phyloP scores from a whole-genome alignment of 2,888 invertebrate genomes.

The Harpalus rubripes region DNA sequence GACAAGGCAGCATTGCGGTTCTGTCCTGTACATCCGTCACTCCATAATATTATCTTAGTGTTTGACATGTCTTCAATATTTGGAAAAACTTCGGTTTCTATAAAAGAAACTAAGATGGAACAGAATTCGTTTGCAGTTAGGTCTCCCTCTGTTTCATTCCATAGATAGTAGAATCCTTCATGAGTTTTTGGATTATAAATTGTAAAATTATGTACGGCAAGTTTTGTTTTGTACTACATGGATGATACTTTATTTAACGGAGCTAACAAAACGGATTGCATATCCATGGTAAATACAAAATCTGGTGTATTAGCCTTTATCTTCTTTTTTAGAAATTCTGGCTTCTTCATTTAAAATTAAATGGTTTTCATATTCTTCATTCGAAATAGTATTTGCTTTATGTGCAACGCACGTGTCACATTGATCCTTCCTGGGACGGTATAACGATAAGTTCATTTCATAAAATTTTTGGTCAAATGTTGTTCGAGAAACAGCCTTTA shows the following conservation, averaged over 20 bases:
- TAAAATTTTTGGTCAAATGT: not conserved
- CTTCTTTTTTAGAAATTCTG: too few relatives aligned
- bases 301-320: not conserved
- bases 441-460: not conserved
- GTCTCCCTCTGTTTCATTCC: constrained; percentile 1
- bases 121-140: constrained; percentile 5
- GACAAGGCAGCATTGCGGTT: not conserved
- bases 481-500: not conserved
- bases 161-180: not conserved
- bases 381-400: not conserved
- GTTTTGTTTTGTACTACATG: too few relatives aligned
- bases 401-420: constrained; percentile 3
- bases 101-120: not conserved
- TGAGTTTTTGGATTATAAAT: constrained; percentile 1
- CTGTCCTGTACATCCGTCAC: constrained; percentile 13
- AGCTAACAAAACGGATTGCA: not conserved
- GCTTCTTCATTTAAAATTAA: too few relatives aligned
- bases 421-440: not conserved
- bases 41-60: not conserved
- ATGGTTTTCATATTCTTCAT: not conserved
- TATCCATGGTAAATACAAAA: not conserved
- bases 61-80: not conserved
- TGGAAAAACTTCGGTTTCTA: constrained; percentile 1
- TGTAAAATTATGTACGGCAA: not conserved
- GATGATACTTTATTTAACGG: too few relatives aligned